Conservation (phyloP, 1,140 invertebrate species). For the Helicoverpa armigera region DNA sequence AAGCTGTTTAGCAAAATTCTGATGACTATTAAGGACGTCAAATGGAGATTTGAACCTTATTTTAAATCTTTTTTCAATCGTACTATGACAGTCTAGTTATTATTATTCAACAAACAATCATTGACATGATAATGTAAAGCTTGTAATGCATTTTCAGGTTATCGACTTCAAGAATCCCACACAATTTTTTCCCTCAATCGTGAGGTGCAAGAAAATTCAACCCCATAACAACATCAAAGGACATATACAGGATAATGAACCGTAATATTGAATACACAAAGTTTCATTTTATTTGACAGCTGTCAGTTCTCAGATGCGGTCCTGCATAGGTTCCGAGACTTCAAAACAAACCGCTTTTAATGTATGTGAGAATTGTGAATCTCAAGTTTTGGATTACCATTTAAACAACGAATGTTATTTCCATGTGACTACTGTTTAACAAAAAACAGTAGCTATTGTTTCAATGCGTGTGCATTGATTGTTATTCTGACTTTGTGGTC, state of each 20-base stretch:
- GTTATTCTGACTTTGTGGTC: constrained; percentile 45
- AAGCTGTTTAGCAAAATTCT: no score
- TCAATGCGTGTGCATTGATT: constrained; percentile 53
- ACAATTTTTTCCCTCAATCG: constrained; percentile 9
- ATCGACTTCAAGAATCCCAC: constrained; percentile 15
- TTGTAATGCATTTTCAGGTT: background rate
- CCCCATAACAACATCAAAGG: constrained; percentile 1
- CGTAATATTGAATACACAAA: constrained; percentile 1
- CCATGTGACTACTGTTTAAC: constrained; percentile 59
- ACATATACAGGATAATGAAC: background rate
- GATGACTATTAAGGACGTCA: no score
- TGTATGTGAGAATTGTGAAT: constrained; percentile 59
- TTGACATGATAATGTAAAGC: background rate
- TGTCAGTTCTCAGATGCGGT: background rate
- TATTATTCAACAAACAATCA: background rate
- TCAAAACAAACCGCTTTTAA: constrained; percentile 54
- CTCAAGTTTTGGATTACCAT: constrained; percentile 56
- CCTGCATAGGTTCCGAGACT: constrained; percentile 24
- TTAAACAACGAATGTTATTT: constrained; percentile 59
- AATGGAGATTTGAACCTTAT: no score
- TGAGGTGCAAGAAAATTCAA: constrained; percentile 44
- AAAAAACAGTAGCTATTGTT: constrained; percentile 54
- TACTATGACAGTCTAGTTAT: no score
- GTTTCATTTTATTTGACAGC: constrained; percentile 23
- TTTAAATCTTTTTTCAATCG: no score